These are phyloP conservation scores for Sebastes schlegelii DNA, from an alignment of 2,113 vertebrate species.

Conservation along the genomic window DNA sequence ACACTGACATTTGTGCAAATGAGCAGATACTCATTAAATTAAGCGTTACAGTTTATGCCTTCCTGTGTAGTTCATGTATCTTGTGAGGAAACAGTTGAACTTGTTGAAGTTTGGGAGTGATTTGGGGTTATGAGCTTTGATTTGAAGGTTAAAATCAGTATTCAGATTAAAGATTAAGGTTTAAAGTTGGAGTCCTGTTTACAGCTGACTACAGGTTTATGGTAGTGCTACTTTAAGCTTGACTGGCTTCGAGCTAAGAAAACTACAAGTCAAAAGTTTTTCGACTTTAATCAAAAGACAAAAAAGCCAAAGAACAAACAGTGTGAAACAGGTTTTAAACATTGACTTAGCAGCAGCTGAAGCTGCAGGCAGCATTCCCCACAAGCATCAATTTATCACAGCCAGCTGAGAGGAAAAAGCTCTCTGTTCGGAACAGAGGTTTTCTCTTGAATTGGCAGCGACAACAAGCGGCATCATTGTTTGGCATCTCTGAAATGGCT, in stretches of 20 bases:
- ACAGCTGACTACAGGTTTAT: neutral
- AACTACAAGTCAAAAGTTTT: neutral
- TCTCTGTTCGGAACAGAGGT: conserved; percentile 23
- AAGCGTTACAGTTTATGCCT: neutral
- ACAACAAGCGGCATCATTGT: conserved; percentile 45
- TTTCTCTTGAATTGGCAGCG: conserved; percentile 41
- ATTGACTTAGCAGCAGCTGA: neutral
- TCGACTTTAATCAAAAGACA: neutral
- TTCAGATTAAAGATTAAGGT: neutral
- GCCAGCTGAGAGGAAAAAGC: conserved; percentile 16
- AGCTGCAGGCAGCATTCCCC: neutral
- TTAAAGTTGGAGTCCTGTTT: neutral
- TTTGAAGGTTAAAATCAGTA: neutral
- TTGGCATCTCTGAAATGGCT: conserved; percentile 62
- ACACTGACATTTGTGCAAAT: conserved; percentile 57
- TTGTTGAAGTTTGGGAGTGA: neutral
- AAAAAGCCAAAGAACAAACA: neutral
- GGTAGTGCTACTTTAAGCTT: neutral
- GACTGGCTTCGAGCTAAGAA: neutral
- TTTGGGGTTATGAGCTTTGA: neutral
- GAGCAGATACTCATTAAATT: neutral
- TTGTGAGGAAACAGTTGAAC: neutral
- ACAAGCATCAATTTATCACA: conserved; percentile 26
- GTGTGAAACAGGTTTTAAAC: conserved; percentile 3
- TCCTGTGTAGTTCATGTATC: neutral